A percentile compares a stretch with the other conserved stretches of the same genome.
Evolutionary conservation across 2,888 invertebrate species (phyloP).

Genomic region (Melieria crassipennis): DNA sequence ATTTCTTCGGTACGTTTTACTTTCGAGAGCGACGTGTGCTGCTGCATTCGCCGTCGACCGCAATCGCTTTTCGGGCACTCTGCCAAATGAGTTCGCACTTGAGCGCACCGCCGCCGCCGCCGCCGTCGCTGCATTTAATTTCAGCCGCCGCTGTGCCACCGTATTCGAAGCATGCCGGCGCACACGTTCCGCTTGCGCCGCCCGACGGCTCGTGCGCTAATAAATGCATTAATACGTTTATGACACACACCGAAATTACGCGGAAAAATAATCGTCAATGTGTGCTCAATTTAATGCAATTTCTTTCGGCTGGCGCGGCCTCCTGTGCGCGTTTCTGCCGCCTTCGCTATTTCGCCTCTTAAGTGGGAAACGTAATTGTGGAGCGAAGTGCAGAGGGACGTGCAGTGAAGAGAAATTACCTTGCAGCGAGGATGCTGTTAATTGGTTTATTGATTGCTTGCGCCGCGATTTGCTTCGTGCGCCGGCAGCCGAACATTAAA

Average conservation of each 20-base stretch:
- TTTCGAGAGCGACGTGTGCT: too few species aligned
- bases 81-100: conserved; percentile 27
- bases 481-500: too few species aligned
- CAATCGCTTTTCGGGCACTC: conserved; percentile 12
- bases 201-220: conserved; percentile 12
- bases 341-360: background rate
- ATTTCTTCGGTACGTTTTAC: too few species aligned
- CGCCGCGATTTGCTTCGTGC: background rate
- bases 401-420: background rate
- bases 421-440: conserved; percentile 23
- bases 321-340: background rate
- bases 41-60: too few species aligned
- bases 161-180: conserved; percentile 18
- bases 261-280: conserved; percentile 25
- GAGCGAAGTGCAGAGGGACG: background rate
- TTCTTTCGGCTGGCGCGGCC: background rate
- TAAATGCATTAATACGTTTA: conserved; percentile 34
- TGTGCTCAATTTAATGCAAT: conserved; percentile 15
- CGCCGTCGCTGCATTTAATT: background rate
- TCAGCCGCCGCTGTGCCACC: background rate
- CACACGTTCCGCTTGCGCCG: conserved; percentile 8
- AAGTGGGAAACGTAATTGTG: background rate
- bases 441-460: conserved; percentile 33
- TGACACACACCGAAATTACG: conserved; percentile 29
- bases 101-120: background rate